Evolutionary conservation across 2,888 invertebrate species (phyloP), one percentile per base, ranked within the genome.

Genomic region (Erebia ligea): DNA sequence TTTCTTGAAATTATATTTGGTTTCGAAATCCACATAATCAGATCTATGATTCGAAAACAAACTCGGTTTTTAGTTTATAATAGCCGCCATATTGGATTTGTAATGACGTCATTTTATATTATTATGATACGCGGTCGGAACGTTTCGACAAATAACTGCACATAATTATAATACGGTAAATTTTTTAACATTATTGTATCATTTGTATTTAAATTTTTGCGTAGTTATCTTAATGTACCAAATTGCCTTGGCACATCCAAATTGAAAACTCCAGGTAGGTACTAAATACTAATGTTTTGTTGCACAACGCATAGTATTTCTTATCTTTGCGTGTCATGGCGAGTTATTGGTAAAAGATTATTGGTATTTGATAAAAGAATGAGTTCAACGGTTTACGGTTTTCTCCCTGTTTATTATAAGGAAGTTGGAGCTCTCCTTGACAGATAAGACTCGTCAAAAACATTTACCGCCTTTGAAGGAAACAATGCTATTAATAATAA

Each of bases 271-370:
- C 9, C 11, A 25, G 10, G 48, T 25, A 25, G 5, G 48, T 25
- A n/a, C n/a, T 1, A 63, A 50, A 63, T 25, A 50, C 50, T 63
- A 61, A 61, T 25, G 50, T 21, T 63, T 2, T 63, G n/a, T 40
- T 54, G 10, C 52, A 64, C n/a, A 45, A 64, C 62, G 15, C 42
- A 10, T 52, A 45, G n/a, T n/a, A 52, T 52, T 64, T 52, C 40
- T 52, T 64, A 64, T 64, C 50, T 54, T 54, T 40, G 54, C 64
- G 40, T 52, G 34, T 54, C 64, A 64, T 17, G 40, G 50, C 52
- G 50, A 50, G n/a, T 25, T 50, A 48, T 34, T 50, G 62, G 21
- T 59, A 48, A 48, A 21, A 21, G n/a, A 62, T 62, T 45, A 62
- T 63, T 50, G 64, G 64, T 17, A 64, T 52, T 61, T 19, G 62